Conservation (phyloP, 1,140 invertebrate genomes). For the Diachasmimorpha longicaudata region DNA sequence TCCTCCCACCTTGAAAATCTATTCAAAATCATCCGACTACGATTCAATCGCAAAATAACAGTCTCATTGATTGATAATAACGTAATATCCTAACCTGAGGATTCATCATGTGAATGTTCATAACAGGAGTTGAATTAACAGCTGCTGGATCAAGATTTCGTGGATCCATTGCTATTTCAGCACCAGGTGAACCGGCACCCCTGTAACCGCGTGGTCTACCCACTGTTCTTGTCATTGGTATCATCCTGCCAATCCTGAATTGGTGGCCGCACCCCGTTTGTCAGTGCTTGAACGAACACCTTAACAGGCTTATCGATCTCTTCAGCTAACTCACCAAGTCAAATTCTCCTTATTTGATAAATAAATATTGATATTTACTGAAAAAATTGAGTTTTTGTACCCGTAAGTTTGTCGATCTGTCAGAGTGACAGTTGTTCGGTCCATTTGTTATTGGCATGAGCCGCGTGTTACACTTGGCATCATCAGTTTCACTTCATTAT, state of each 20-base stretch:
- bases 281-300: neutral
- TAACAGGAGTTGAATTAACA: neutral
- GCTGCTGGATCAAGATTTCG: slow-evolving; percentile 41
- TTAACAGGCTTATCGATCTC: slow-evolving; percentile 24
- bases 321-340: neutral
- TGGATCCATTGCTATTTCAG: slow-evolving; percentile 56
- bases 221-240: slow-evolving; percentile 36
- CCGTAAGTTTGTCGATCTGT: too few species aligned
- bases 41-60: neutral
- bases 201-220: slow-evolving; percentile 29
- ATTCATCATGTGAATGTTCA: slow-evolving; percentile 22
- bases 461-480: too few species aligned
- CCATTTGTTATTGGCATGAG: too few species aligned
- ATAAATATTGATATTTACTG: neutral
- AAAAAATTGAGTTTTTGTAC: too few species aligned
- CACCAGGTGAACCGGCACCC: slow-evolving; percentile 30
- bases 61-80: neutral
- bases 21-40: neutral
- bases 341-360: neutral
- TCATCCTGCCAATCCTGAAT: slow-evolving; percentile 49
- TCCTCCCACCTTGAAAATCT: neutral
- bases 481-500: too few species aligned
- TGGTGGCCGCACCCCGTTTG: slow-evolving; percentile 43
- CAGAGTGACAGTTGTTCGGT: too few species aligned
- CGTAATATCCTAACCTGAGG: slow-evolving; percentile 12